Percentiles rank a stretch among this genome's conserved stretches.
These are phyloP conservation scores for Thelaira solivaga DNA, from an alignment of 2,888 invertebrate genomes.

Conservation along the genomic window DNA sequence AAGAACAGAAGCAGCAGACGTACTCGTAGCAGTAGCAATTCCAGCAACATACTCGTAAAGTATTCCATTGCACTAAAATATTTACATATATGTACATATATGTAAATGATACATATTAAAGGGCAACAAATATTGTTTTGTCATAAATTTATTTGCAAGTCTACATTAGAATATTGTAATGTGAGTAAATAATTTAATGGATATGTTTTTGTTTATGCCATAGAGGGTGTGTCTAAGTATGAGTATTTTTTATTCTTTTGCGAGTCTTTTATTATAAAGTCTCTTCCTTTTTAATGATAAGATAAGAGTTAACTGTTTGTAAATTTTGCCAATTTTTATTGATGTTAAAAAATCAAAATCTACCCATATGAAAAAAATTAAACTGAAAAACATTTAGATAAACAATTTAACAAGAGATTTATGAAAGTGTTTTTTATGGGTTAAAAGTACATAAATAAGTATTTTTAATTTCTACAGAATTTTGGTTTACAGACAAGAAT, in stretches of 20 bases:
- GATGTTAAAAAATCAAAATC: background rate
- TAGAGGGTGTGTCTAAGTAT: background rate
- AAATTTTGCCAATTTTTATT: conserved; percentile 35
- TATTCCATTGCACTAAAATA: conserved; percentile 19
- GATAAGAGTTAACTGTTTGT: conserved; percentile 26
- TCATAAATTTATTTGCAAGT: too few relatives aligned
- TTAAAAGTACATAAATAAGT: too few relatives aligned
- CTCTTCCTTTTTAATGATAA: conserved; percentile 19
- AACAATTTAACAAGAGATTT: too few relatives aligned
- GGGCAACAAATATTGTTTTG: too few relatives aligned
- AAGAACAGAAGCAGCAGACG: background rate
- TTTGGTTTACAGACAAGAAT: too few relatives aligned
- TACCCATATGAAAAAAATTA: background rate
- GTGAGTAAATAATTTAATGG: too few relatives aligned
- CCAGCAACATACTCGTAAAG: conserved; percentile 1
- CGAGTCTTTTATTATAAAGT: conserved; percentile 5
- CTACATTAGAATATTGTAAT: too few relatives aligned
- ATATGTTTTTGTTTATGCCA: background rate
- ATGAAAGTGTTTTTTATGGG: too few relatives aligned
- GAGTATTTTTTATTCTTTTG: background rate
- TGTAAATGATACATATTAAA: too few relatives aligned
- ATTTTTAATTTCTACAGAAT: too few relatives aligned
- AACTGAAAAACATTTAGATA: too few relatives aligned
- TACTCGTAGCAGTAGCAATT: background rate
- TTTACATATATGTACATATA: background rate